Evolutionary conservation across 2,888 invertebrate genomes (phyloP), one percentile per base, ranked within the genome.

Genomic region (Zaprionus lineosus): DNA sequence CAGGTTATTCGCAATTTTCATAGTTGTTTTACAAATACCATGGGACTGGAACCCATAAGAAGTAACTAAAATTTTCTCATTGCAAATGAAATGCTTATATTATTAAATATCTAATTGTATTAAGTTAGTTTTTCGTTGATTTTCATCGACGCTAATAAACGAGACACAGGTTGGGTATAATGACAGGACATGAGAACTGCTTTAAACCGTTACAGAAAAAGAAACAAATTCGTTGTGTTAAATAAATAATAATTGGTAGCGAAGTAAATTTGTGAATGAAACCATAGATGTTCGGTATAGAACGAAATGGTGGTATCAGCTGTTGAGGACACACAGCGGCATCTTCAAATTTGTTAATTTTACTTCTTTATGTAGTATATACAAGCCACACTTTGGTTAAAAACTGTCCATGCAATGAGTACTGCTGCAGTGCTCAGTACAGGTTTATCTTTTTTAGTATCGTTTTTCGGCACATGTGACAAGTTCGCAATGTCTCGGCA

Each of bases 401-500:
- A 55, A 53, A 69, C 61, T 64, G 57, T 59, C 57, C 37, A 21
- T 34, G 34, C 50, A 57, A 24, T 21, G 43, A 24, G n/a, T 50
- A 28, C 19, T 39, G 39, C 24, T 43, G 28, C 36, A 48, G 33
- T 39, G 55, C 59, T 86, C 84, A 91, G 66, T 89, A 91, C 41
- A 89, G 84, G 74, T 90, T 90, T 24, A 90, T 90, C 69, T 90
- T 90, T 62, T 89, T 90, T 34, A 88, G 74, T 75, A 90, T 90
- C 37, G 90, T 90, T 74, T 90, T 90, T 46, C 90, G 88, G 64
- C 90, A 90, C 95, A 97, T 96, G 90, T 96, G 96, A 90, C 96
- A 97, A 12, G 93, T 94, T 84, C 94, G 93, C 24, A 97, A 90
- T 0, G 96, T 94, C 64, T 94, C 93, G 0, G 96, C 94, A 87